These are phyloP conservation scores for Platalea minor DNA, from an alignment of 2,797 vertebrate species.

Conservation along the genomic window DNA sequence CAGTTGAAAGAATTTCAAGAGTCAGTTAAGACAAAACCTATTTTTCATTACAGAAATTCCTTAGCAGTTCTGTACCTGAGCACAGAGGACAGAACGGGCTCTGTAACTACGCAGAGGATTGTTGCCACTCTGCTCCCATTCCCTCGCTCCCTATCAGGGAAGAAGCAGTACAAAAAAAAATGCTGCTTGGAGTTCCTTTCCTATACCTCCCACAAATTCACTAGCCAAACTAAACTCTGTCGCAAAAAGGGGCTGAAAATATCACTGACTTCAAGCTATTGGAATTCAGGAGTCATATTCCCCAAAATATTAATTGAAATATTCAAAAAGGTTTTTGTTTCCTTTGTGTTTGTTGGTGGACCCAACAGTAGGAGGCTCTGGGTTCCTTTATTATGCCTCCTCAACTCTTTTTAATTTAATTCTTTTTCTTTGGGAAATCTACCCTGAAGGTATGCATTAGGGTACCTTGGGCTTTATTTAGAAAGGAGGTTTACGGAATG, in stretches of 20 bases:
- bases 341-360: neutral
- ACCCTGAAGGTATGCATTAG: neutral
- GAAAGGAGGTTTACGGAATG: neutral
- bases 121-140: neutral
- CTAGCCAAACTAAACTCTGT: neutral
- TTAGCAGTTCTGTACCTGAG: neutral
- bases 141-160: neutral
- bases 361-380: neutral
- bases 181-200: neutral
- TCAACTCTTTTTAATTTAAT: neutral
- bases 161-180: neutral
- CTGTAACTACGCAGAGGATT: neutral
- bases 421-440: neutral
- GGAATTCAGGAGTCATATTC: neutral
- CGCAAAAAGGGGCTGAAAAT: neutral
- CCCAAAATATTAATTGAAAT: neutral
- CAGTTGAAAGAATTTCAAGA: slow-evolving; percentile 15
- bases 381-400: neutral
- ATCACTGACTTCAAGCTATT: neutral
- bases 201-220: neutral
- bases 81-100: neutral
- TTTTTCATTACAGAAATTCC: slow-evolving; percentile 33
- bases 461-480: neutral
- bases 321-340: neutral
- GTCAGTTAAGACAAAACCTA: slow-evolving; percentile 29